Conservation (phyloP, 1,140 invertebrate genomes). For the Papilio machaon region DNA sequence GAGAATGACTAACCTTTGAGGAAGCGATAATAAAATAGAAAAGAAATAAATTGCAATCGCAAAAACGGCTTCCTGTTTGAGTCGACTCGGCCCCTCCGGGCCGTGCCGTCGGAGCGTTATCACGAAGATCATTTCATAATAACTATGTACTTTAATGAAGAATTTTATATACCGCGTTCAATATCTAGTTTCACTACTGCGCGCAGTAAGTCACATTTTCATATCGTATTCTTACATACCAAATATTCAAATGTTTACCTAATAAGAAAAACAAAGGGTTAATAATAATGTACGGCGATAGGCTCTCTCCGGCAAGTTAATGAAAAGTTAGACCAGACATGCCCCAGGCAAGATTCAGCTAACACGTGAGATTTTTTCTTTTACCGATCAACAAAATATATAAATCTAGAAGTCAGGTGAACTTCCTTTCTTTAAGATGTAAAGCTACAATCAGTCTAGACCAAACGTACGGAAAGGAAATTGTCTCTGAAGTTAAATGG, state of each 20-base stretch:
- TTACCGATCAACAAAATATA: background rate
- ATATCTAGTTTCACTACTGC: background rate
- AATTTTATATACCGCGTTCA: slow-evolving; percentile 28
- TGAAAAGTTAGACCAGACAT: background rate
- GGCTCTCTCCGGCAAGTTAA: too few species aligned
- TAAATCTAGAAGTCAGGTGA: slow-evolving; percentile 41
- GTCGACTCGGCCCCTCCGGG: background rate
- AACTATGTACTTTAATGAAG: background rate
- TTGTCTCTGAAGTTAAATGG: background rate
- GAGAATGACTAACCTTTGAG: slow-evolving; percentile 61
- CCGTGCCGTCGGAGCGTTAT: background rate
- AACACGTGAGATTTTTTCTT: background rate
- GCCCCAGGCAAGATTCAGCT: background rate
- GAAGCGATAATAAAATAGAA: slow-evolving; percentile 58
- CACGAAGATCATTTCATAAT: slow-evolving; percentile 1
- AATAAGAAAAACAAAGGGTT: too few species aligned
- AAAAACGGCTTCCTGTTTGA: slow-evolving; percentile 47
- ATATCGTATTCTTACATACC: too few species aligned
- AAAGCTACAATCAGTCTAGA: slow-evolving; percentile 5
- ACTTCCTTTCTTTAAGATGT: slow-evolving; percentile 49
- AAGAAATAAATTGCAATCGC: slow-evolving; percentile 66
- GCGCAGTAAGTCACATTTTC: background rate
- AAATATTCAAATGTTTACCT: too few species aligned
- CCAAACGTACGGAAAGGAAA: slow-evolving; percentile 43
- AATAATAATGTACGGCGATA: too few species aligned